Conservation (phyloP, 2,888 invertebrate species). For the Agriotes lineatus region DNA sequence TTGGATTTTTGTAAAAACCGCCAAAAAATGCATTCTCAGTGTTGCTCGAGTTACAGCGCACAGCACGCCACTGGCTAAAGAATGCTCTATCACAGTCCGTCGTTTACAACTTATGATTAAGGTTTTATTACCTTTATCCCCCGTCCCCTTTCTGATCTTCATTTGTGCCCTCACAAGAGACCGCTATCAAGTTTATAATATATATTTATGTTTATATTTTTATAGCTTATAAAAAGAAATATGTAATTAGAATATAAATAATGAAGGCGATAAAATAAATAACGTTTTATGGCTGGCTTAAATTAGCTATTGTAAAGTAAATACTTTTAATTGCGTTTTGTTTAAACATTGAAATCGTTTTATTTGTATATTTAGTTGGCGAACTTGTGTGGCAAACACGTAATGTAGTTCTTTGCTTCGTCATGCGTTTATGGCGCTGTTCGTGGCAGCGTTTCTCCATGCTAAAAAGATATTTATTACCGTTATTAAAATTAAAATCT, state of each 20-base stretch:
- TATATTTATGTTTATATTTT: constrained; percentile 59
- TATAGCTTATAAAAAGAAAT: constrained; percentile 58
- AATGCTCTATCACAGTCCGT: constrained; percentile 46
- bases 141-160: constrained; percentile 48
- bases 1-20: too few species aligned
- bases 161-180: constrained; percentile 54
- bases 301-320: constrained; percentile 52
- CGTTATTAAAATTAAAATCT: constrained; percentile 13
- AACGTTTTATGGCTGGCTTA: constrained; percentile 54
- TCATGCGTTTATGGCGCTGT: constrained; percentile 2
- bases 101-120: constrained; percentile 60
- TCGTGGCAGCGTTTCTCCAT: not conserved
- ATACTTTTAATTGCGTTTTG: constrained; percentile 48
- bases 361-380: constrained; percentile 38
- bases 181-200: constrained; percentile 57
- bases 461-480: constrained; percentile 1
- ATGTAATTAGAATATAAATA: constrained; percentile 61
- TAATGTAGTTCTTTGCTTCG: constrained; percentile 6
- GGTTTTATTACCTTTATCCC: constrained; percentile 58
- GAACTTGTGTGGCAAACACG: constrained; percentile 32
- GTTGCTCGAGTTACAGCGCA: too few species aligned
- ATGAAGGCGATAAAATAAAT: constrained; percentile 58
- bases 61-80: constrained; percentile 44
- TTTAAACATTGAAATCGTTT: constrained; percentile 42
- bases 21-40: too few species aligned